These are phyloP conservation scores for Drosophila longiperda DNA, from an alignment of 2,888 invertebrate genomes.

Conservation along the genomic window DNA sequence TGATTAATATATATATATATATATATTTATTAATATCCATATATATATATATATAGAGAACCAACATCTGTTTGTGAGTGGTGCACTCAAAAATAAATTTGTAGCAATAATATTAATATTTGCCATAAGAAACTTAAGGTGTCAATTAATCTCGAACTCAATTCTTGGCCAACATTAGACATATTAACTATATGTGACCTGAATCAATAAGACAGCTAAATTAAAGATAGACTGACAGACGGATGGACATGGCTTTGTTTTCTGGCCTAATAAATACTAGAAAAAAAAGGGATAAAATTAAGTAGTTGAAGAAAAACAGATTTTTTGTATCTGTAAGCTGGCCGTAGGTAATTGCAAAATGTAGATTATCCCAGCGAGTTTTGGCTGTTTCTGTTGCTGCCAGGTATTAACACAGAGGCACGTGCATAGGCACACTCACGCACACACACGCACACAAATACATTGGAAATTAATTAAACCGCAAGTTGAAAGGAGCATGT, in stretches of 20 bases:
- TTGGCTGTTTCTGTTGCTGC: neutral
- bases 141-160: neutral
- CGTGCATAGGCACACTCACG: neutral
- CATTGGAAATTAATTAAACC: conserved; percentile 77
- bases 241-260: neutral
- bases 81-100: neutral
- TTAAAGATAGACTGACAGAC: neutral
- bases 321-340: neutral
- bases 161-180: neutral
- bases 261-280: neutral
- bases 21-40: neutral
- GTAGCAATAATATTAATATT: neutral
- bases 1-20: neutral
- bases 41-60: neutral
- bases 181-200: neutral
- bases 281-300: neutral
- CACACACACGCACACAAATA: conserved; percentile 28
- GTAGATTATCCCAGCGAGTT: neutral
- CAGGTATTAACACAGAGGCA: neutral
- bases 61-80: conserved; percentile 8
- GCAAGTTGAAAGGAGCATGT: conserved; percentile 63
- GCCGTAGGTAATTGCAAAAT: neutral
- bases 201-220: neutral
- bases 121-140: neutral
- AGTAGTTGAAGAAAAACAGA: no score